phyloP scores from a whole-genome alignment of 1,140 invertebrate species.

The Musca vetustissima region DNA sequence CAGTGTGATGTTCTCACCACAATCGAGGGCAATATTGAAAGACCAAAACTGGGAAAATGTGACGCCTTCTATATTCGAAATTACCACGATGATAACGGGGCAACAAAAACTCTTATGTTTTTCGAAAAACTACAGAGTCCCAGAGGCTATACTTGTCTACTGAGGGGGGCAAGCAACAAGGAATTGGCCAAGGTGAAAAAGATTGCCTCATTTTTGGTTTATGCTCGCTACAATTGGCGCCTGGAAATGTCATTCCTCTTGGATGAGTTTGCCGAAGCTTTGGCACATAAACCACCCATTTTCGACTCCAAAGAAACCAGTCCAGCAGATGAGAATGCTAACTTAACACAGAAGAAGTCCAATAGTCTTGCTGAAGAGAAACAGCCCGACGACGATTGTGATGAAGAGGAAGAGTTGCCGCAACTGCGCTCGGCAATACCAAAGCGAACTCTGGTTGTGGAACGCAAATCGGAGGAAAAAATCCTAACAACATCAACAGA shows the following conservation, averaged over 20 bases:
- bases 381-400: background rate
- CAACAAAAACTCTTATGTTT: slow-evolving; percentile 86
- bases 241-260: slow-evolving; percentile 89
- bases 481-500: slow-evolving; percentile 57
- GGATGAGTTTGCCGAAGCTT: slow-evolving; percentile 62
- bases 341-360: slow-evolving; percentile 7
- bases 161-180: slow-evolving; percentile 74
- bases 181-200: slow-evolving; percentile 84
- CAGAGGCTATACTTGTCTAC: slow-evolving; percentile 85
- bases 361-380: background rate
- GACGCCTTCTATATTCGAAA: slow-evolving; percentile 81
- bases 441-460: slow-evolving; percentile 32
- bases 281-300: slow-evolving; percentile 47
- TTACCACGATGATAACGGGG: slow-evolving; percentile 50
- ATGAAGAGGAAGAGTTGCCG: slow-evolving; percentile 21
- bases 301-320: slow-evolving; percentile 54
- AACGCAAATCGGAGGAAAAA: slow-evolving; percentile 57
- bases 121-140: slow-evolving; percentile 87
- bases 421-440: slow-evolving; percentile 28
- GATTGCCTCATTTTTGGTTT: slow-evolving; percentile 79
- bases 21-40: slow-evolving; percentile 82
- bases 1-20: slow-evolving; percentile 86
- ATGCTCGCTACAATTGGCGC: slow-evolving; percentile 88
- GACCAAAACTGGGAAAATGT: slow-evolving; percentile 83
- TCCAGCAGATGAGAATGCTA: slow-evolving; percentile 33